Evolutionary conservation across 2,888 invertebrate species (phyloP), one percentile per base, ranked within the genome.

Genomic region (Imbricaverruca yamaguchii): DNA sequence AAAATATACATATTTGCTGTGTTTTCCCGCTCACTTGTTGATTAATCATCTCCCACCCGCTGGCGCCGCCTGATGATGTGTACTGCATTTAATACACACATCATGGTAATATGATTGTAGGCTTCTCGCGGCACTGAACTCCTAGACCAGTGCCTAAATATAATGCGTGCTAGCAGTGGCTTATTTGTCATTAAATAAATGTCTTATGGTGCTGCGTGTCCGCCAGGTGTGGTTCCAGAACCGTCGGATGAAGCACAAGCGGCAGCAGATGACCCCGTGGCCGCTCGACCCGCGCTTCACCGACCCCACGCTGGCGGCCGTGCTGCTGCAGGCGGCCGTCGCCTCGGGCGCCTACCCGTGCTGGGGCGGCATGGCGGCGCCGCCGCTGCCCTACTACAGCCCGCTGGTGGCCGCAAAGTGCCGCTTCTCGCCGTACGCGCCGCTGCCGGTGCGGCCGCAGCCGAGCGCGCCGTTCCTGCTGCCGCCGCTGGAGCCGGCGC

Each of bases 231-330:
- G 79, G 79, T 79, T 79, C 79, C 79, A 79, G 79, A 79, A 79
- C 79, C 56, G 79, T 7, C 57, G 79, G 12, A 79, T 79, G 79
- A 79, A 79, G 59, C 79, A 79, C 79, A 79, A 79, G 59, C 79
- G 79, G 6, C 39, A 77, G 74, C 80, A 57, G 55, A 80, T 59
- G 80, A 25, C 63, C 18, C 15, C 21, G 63, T 77, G 80, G 81
- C 82, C 82, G 82, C 83, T 69, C 81, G 83, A 83, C 83, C 83
- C 80, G 82, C 83, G 82, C 82, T 82, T 81, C 82, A 81, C 11
- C 81, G 83, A 39, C 83, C 83, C 83, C 82, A 82, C 80, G 82
- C 83, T 80, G 83, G 82, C 80, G 67, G 83, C 21, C 82, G 12
- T 79, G 6, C 23, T 79, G 12, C 57, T 79, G 57, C 79, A 79